Percentiles rank a stretch among this genome's conserved stretches.
Conservation (phyloP, 2,113 vertebrate genomes). For the Nerophis lumbriciformis region DNA sequence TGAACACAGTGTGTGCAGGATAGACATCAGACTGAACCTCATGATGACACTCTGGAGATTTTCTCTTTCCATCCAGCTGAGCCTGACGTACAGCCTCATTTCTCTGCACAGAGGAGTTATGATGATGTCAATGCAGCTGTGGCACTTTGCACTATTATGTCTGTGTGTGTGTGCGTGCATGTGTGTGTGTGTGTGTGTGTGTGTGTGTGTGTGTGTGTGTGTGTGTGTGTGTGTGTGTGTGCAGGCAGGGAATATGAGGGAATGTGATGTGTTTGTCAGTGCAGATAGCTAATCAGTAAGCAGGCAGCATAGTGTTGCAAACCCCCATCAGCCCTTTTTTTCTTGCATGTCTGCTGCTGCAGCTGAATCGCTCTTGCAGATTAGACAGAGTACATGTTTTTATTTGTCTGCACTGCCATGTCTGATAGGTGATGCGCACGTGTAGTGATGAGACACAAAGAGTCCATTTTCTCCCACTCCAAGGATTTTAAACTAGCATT, state of each 20-base stretch:
- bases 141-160: slow-evolving; percentile 26
- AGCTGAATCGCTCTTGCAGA: background rate
- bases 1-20: background rate
- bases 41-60: slow-evolving; percentile 30
- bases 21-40: slow-evolving; percentile 11
- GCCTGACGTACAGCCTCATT: slow-evolving; percentile 44
- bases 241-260: slow-evolving; percentile 12
- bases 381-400: slow-evolving; percentile 30
- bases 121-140: slow-evolving; percentile 42
- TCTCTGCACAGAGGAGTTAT: slow-evolving; percentile 40
- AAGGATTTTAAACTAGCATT: slow-evolving; percentile 24
- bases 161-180: slow-evolving; percentile 3
- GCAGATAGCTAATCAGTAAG: slow-evolving; percentile 62
- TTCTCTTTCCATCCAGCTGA: slow-evolving; percentile 43
- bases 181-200: slow-evolving; percentile 2
- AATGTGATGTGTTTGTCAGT: slow-evolving; percentile 45
- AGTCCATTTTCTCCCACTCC: slow-evolving; percentile 34
- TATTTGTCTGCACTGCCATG: slow-evolving; percentile 29
- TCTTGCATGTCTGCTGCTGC: slow-evolving; percentile 17
- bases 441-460: slow-evolving; percentile 40
- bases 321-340: slow-evolving; percentile 14
- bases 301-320: slow-evolving; percentile 39
- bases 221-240: background rate
- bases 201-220: slow-evolving; percentile 1
- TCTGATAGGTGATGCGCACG: slow-evolving; percentile 48